phyloP scores from a whole-genome alignment of 1,140 invertebrate genomes.

The Lethocerus indicus region DNA sequence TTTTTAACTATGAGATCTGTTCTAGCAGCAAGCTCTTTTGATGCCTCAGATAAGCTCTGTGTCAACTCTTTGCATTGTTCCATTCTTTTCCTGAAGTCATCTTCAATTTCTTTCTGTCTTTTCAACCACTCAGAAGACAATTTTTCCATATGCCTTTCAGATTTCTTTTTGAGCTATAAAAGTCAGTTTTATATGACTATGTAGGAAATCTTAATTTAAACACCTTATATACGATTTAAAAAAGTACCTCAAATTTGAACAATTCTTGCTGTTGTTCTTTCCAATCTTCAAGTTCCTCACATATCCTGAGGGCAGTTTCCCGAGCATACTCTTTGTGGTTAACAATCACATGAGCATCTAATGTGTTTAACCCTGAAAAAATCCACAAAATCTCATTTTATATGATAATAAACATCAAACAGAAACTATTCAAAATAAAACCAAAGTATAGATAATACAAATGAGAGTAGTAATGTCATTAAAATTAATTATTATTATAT shows the following conservation, averaged over 20 bases:
- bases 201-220: no score
- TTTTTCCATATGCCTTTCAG: slow-evolving; percentile 25
- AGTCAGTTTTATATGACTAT: not conserved
- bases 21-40: slow-evolving; percentile 4
- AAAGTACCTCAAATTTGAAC: slow-evolving; percentile 26
- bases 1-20: not conserved
- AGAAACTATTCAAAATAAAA: no score
- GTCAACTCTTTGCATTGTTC: slow-evolving; percentile 7
- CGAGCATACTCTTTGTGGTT: slow-evolving; percentile 4
- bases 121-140: slow-evolving; percentile 27
- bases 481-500: no score
- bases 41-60: slow-evolving; percentile 1
- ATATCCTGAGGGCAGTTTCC: slow-evolving; percentile 28
- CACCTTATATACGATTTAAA: not conserved
- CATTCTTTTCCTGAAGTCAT: slow-evolving; percentile 5
- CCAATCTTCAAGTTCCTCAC: slow-evolving; percentile 33
- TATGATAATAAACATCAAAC: no score
- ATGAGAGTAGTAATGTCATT: no score
- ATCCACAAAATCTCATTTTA: no score
- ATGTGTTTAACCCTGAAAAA: no score
- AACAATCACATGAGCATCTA: no score
- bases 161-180: slow-evolving; percentile 24
- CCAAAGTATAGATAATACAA: no score
- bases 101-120: slow-evolving; percentile 24
- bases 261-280: slow-evolving; percentile 30